phyloP scores from a whole-genome alignment of 2,888 invertebrate genomes.

The Matsumyia berberina region DNA sequence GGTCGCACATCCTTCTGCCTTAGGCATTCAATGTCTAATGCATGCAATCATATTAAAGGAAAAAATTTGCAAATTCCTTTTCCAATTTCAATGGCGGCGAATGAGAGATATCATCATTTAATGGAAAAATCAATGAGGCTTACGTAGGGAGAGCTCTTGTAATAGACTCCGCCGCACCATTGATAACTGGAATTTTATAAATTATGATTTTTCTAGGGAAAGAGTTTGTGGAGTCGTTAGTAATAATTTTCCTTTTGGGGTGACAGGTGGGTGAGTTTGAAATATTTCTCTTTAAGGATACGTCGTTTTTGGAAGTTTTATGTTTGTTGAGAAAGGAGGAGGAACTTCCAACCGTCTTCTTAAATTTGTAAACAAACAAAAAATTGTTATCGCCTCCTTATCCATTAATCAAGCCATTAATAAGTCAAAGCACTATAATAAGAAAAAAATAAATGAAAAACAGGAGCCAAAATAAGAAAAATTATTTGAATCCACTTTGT shows the following conservation, averaged over 20 bases:
- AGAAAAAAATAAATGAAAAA: neutral
- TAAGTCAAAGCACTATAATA: slow-evolving; percentile 56
- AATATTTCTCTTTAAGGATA: neutral
- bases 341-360: too few relatives aligned
- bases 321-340: too few relatives aligned
- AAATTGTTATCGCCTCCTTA: slow-evolving; percentile 53
- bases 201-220: slow-evolving; percentile 48
- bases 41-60: slow-evolving; percentile 50
- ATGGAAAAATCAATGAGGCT: slow-evolving; percentile 76
- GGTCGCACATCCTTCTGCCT: slow-evolving; percentile 34
- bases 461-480: slow-evolving; percentile 41
- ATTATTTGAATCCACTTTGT: slow-evolving; percentile 76
- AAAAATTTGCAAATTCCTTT: slow-evolving; percentile 36
- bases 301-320: too few relatives aligned
- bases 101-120: slow-evolving; percentile 65
- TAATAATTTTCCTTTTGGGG: slow-evolving; percentile 30
- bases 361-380: neutral
- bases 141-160: slow-evolving; percentile 52
- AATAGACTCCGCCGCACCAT: slow-evolving; percentile 63
- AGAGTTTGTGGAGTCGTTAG: slow-evolving; percentile 46
- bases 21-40: slow-evolving; percentile 37
- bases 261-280: slow-evolving; percentile 43
- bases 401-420: slow-evolving; percentile 72
- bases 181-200: slow-evolving; percentile 64
- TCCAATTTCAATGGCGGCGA: slow-evolving; percentile 25